Conservation (phyloP, 53 echinoderm and acorn worm species). For the Astropecten irregularis region DNA sequence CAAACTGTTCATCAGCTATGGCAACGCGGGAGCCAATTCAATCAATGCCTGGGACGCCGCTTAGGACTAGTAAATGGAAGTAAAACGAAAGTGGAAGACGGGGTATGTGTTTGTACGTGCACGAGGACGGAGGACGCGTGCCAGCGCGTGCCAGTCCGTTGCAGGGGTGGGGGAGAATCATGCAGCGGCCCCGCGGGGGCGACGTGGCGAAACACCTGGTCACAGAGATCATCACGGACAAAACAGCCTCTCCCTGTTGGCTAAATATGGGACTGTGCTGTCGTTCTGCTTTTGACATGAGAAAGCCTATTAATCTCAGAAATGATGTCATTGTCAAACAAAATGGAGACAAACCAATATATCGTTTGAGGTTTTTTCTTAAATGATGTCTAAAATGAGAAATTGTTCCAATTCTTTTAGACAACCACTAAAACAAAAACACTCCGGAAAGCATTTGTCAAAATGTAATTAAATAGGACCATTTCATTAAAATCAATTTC, state of each 20-base stretch:
- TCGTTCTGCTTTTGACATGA: not conserved
- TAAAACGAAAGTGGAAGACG: not conserved
- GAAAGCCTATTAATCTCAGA: not conserved
- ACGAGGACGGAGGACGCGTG: no score
- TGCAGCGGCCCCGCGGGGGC: constrained; percentile 19
- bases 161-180: not conserved
- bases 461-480: not conserved
- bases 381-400: not conserved
- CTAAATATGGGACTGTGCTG: constrained; percentile 12
- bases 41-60: not conserved
- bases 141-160: constrained; percentile 20
- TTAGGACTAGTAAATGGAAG: not conserved
- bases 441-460: not conserved
- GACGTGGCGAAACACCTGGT: constrained; percentile 27
- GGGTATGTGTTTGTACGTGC: not conserved
- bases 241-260: not conserved
- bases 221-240: not conserved
- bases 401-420: not conserved
- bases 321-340: no score
- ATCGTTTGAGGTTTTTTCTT: not conserved
- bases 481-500: not conserved
- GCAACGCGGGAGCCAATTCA: not conserved
- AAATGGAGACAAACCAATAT: no score
- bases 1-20: not conserved
- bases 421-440: not conserved